Evolutionary conservation across 2,888 invertebrate genomes (phyloP).

Genomic region (Drosophila mettleri): DNA sequence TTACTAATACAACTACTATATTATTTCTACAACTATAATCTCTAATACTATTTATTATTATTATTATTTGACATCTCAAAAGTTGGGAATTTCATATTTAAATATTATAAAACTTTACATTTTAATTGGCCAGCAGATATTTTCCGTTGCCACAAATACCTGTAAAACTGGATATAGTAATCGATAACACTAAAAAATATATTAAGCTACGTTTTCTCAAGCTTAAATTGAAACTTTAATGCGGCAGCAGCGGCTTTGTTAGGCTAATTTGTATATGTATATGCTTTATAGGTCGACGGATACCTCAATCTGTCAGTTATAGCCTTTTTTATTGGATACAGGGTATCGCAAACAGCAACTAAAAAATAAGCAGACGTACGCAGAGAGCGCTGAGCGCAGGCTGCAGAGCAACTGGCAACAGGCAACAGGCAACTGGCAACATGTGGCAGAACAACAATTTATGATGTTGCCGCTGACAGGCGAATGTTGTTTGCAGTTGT

Average conservation of each 20-base stretch:
- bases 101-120: no score
- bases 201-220: background rate
- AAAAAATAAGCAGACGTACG: conserved; percentile 8
- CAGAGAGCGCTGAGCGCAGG: conserved; percentile 9
- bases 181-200: conserved; percentile 1
- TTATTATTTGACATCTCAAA: no score
- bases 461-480: conserved; percentile 84
- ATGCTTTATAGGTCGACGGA: background rate
- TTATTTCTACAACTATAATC: no score
- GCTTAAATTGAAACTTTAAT: background rate
- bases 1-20: no score
- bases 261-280: background rate
- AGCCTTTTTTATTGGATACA: conserved; percentile 8
- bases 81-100: background rate
- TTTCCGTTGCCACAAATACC: background rate
- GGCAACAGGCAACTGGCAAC: conserved; percentile 53
- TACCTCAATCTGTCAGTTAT: background rate
- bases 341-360: conserved; percentile 14
- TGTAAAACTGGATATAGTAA: conserved; percentile 4
- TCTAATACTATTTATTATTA: no score
- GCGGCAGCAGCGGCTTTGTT: background rate
- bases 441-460: conserved; percentile 83
- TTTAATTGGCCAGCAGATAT: background rate
- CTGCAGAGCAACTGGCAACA: conserved; percentile 21
- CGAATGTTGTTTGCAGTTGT: conserved; percentile 82